These are phyloP conservation scores for Aporophyla lueneburgensis DNA, from an alignment of 2,888 invertebrate genomes.

Conservation along the genomic window DNA sequence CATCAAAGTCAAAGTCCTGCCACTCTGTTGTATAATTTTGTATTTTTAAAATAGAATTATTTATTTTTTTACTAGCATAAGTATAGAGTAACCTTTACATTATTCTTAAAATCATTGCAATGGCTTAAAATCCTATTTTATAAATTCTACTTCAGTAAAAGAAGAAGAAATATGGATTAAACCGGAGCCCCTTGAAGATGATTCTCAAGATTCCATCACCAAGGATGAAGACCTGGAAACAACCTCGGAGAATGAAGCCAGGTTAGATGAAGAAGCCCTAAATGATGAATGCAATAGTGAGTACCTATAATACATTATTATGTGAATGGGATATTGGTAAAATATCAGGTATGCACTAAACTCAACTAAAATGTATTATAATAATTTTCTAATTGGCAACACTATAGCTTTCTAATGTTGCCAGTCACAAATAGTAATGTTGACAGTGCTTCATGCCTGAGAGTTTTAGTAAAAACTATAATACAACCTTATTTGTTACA, in stretches of 20 bases:
- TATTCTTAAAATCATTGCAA: neutral
- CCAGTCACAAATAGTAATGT: neutral
- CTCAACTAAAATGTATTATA: neutral
- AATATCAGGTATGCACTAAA: neutral
- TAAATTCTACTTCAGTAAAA: constrained; percentile 25
- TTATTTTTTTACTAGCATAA: neutral
- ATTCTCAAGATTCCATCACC: constrained; percentile 13
- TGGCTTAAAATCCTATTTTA: neutral
- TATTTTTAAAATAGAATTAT: neutral
- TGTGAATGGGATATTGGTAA: neutral
- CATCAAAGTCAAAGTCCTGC: too few relatives aligned
- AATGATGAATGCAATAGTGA: constrained; percentile 25
- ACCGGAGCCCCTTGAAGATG: constrained; percentile 39
- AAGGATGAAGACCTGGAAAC: constrained; percentile 25
- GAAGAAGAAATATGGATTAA: constrained; percentile 62
- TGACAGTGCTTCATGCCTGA: neutral
- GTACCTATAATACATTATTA: constrained; percentile 9
- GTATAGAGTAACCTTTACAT: neutral
- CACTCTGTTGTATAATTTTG: neutral
- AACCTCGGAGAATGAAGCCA: constrained; percentile 12
- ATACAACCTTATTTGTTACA: neutral
- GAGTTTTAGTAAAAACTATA: neutral
- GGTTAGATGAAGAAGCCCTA: constrained; percentile 5
- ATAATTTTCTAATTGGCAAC: neutral
- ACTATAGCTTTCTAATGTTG: neutral